Base-by-base conservation (phyloP, 2,888 invertebrate species). In the Ochropacha duplaris region DNA sequence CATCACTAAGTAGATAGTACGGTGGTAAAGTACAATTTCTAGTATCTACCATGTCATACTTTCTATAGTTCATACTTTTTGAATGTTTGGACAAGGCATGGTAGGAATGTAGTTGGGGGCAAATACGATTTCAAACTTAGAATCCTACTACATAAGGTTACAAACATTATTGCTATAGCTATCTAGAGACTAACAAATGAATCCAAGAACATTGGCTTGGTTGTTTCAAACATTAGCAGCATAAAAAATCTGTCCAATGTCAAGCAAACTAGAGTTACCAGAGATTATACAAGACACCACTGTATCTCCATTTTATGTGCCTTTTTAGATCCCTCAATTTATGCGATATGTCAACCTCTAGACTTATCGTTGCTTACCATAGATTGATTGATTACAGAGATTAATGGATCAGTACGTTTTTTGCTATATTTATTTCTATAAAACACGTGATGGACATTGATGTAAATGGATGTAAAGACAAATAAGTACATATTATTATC, bases 391-490 rank as follows among this genome's bases (percentile, higher is more conserved):
- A 44, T 44, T 44, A 44, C 44, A 6, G 2, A 19, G 44, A 44
- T 44, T 19, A 19, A 19, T 44, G 44, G 44, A 19, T 9, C 44
- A 44, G 19, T 19, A 9, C 44, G 6, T 19, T 19, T 31, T 44
- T 44, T 44, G 19, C 19, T 19, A 19, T 44, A 44, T 44, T 44
- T 44, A 19, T 8, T 44, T 44, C 44, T 44, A 44, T 44, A 9
- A 19, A n/a, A 19, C 44, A 44, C 8, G 16, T 44, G 44, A 44
- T 44, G 44, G 44, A 44, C 44, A 9, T 44, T 44, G 44, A 44
- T 44, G 44, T 44, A 44, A 19, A 44, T 44, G 44, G 44, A 44
- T 44, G 19, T 44, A 44, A 44, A 44, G 44, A 44, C 44, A 44
- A 44, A 44, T 44, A 44, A 19, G 44, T n/a, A 2, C 8, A 16